These are phyloP conservation scores for Phymanthus crucifer DNA, from an alignment of 92 coral and sea anemone species.

Conservation along the genomic window DNA sequence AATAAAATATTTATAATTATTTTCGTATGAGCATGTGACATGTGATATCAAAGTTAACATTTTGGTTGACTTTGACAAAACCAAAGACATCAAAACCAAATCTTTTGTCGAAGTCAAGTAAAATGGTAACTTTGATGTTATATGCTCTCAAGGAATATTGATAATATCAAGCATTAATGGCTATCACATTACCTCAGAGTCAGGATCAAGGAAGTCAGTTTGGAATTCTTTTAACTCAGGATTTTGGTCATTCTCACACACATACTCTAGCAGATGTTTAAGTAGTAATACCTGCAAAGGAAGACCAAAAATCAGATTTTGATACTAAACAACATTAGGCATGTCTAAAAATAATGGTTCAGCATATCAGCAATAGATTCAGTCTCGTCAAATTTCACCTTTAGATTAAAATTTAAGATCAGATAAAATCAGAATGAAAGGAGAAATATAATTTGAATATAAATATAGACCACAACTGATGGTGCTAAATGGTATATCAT, in stretches of 20 bases:
- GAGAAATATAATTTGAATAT: background rate
- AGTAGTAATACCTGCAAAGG: slow-evolving; percentile 63
- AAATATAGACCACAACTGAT: background rate
- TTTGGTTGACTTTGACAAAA: too few relatives aligned
- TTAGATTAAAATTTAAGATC: background rate
- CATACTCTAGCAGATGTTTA: slow-evolving; percentile 57
- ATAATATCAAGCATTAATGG: background rate
- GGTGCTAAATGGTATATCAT: background rate
- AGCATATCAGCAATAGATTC: background rate
- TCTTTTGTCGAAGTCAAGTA: too few relatives aligned
- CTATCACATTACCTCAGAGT: slow-evolving; percentile 56
- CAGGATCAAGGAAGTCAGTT: slow-evolving; percentile 61
- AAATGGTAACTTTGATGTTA: background rate
- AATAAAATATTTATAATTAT: background rate
- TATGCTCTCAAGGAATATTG: background rate
- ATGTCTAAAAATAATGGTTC: too few relatives aligned
- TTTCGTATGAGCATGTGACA: too few relatives aligned
- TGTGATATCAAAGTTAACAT: too few relatives aligned
- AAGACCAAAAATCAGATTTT: background rate
- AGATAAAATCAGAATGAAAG: background rate
- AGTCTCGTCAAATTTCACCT: background rate
- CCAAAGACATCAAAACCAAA: too few relatives aligned
- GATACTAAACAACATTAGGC: too few relatives aligned
- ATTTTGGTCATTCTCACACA: slow-evolving; percentile 48
- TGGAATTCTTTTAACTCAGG: slow-evolving; percentile 66